A percentile compares a stretch with the other conserved stretches of the same genome.
phyloP scores from a whole-genome alignment of 2,888 invertebrate species.

The Ophioninae sp. region DNA sequence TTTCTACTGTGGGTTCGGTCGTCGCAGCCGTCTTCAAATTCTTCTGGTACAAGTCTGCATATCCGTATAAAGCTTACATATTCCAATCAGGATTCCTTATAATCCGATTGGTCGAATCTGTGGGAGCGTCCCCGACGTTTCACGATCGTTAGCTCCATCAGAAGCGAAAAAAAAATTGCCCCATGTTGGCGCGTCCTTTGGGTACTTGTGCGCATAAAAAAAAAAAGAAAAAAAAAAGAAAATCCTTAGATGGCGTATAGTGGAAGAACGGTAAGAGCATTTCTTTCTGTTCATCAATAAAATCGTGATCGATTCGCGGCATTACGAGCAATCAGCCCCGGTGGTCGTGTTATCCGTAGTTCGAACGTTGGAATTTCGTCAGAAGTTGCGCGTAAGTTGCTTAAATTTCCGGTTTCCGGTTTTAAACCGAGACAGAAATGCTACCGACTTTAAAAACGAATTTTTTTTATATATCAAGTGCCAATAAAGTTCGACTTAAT shows the following conservation, averaged over 20 bases:
- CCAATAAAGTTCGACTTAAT: too few species aligned
- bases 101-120: slow-evolving; percentile 56
- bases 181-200: slow-evolving; percentile 21
- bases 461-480: too few species aligned
- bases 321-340: slow-evolving; percentile 38
- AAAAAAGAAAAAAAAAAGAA: slow-evolving; percentile 20
- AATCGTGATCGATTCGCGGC: slow-evolving; percentile 48
- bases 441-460: too few species aligned
- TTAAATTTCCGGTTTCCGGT: too few species aligned
- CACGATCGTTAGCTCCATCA: slow-evolving; percentile 22
- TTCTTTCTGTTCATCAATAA: slow-evolving; percentile 20
- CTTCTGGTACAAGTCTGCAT: background rate
- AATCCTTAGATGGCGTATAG: slow-evolving; percentile 13
- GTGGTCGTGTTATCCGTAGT: background rate
- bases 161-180: slow-evolving; percentile 23
- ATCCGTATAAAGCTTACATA: slow-evolving; percentile 25
- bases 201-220: slow-evolving; percentile 26
- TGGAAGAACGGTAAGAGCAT: slow-evolving; percentile 21
- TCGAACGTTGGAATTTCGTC: slow-evolving; percentile 29
- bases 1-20: background rate
- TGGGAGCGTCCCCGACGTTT: slow-evolving; percentile 42
- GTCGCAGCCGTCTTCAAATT: background rate
- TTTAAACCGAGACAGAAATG: too few species aligned
- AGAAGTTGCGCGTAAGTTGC: background rate
- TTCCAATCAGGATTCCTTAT: slow-evolving; percentile 46